Conservation (phyloP, 2,113 vertebrate species). For the Ictalurus furcatus region DNA sequence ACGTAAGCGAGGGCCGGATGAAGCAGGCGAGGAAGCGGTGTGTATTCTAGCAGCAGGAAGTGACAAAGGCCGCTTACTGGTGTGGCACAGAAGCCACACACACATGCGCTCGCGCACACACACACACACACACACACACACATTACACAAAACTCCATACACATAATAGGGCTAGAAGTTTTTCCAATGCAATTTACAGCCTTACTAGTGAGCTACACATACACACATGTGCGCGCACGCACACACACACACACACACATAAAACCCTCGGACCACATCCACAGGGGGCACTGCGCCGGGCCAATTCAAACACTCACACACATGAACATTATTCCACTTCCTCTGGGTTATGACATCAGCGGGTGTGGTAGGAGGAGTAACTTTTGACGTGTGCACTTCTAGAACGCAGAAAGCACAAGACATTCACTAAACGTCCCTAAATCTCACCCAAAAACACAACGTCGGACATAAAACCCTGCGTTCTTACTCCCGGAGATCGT, state of each 20-base stretch:
- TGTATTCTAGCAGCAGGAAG: conserved; percentile 22
- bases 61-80: conserved; percentile 5
- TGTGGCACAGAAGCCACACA: too few species aligned
- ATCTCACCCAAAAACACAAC: neutral
- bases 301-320: conserved; percentile 25
- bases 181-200: neutral
- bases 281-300: neutral
- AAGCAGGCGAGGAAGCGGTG: conserved; percentile 6
- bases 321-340: conserved; percentile 32
- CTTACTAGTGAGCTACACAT: neutral
- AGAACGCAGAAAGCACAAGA: neutral
- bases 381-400: conserved; percentile 8
- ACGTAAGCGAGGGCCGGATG: neutral
- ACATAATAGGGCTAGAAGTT: neutral
- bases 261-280: neutral
- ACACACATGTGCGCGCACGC: too few species aligned
- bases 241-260: neutral
- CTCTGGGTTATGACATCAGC: conserved; percentile 27
- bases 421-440: too few species aligned
- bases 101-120: neutral
- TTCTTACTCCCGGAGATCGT: neutral
- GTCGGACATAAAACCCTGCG: neutral
- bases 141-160: neutral
- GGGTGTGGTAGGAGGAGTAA: conserved; percentile 17
- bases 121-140: conserved; percentile 24